A percentile compares a stretch with the other conserved stretches of the same genome.
Evolutionary conservation across 2,797 vertebrate species (phyloP).

Genomic region (Gambelia wislizenii): DNA sequence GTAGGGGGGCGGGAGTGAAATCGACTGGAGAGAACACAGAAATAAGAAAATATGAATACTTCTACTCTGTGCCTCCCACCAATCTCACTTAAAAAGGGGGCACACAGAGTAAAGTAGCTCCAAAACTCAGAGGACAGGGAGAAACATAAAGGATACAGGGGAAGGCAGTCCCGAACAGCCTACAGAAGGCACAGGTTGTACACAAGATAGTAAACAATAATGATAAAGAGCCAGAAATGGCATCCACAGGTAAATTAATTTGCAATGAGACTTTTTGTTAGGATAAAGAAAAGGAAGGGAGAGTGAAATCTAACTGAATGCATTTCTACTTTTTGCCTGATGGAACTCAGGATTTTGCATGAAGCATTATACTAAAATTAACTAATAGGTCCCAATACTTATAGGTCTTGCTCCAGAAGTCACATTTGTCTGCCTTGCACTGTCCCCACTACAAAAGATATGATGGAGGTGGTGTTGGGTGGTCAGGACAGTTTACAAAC

Average conservation of each 20-base stretch:
- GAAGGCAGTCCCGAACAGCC: no score
- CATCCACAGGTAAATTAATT: not conserved
- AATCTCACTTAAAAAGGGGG: not conserved
- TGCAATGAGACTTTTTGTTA: not conserved
- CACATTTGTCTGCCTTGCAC: not conserved
- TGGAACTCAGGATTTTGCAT: not conserved
- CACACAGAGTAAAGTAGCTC: not conserved
- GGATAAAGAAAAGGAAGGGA: not conserved
- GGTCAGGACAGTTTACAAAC: not conserved
- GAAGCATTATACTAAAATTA: not conserved
- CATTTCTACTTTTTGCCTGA: not conserved
- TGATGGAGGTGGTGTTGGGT: no score
- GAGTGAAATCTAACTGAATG: not conserved
- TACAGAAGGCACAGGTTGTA: not conserved
- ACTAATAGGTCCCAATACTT: not conserved
- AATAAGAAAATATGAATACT: not conserved
- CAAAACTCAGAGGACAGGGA: not conserved
- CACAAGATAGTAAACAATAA: not conserved
- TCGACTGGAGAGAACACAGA: not conserved
- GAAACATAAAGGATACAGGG: not conserved
- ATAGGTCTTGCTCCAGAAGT: not conserved
- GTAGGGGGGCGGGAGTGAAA: not conserved
- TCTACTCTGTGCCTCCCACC: not conserved
- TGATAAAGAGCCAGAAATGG: not conserved
- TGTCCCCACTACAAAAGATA: not conserved